Conservation (phyloP, 2,797 vertebrate genomes). For the Tragelaphus oryx region DNA sequence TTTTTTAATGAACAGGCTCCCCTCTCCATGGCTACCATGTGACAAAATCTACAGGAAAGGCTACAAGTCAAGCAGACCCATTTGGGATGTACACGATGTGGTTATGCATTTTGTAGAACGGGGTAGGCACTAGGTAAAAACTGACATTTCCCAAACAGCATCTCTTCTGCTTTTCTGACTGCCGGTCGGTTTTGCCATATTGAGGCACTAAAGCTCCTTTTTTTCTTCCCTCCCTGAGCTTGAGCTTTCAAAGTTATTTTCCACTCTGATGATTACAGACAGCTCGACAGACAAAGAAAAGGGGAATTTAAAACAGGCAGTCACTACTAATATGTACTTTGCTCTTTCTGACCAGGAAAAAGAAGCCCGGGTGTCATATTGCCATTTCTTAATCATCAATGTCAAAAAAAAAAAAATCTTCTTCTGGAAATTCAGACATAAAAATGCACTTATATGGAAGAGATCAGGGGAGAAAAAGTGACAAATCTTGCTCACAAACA, state of each 20-base stretch:
- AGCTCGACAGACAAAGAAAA: slow-evolving; percentile 70
- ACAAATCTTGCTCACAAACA: neutral
- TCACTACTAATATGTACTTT: slow-evolving; percentile 68
- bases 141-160: neutral
- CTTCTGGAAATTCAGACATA: slow-evolving; percentile 43
- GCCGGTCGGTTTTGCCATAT: slow-evolving; percentile 33
- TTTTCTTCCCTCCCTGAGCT: slow-evolving; percentile 42
- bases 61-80: slow-evolving; percentile 10
- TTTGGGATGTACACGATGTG: neutral
- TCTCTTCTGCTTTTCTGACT: neutral
- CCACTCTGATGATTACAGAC: slow-evolving; percentile 74
- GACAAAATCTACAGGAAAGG: slow-evolving; percentile 43
- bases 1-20: neutral
- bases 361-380: slow-evolving; percentile 34
- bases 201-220: slow-evolving; percentile 54
- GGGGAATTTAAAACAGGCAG: slow-evolving; percentile 56
- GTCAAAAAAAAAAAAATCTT: slow-evolving; percentile 52
- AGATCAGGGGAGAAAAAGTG: neutral
- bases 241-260: slow-evolving; percentile 78
- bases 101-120: slow-evolving; percentile 4
- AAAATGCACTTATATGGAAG: slow-evolving; percentile 51
- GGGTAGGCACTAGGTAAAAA: slow-evolving; percentile 46
- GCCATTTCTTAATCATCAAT: slow-evolving; percentile 72
- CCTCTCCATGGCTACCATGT: neutral
- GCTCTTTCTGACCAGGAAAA: slow-evolving; percentile 61